These are phyloP conservation scores for Drepana falcataria DNA, from an alignment of 2,888 invertebrate species.

Conservation along the genomic window DNA sequence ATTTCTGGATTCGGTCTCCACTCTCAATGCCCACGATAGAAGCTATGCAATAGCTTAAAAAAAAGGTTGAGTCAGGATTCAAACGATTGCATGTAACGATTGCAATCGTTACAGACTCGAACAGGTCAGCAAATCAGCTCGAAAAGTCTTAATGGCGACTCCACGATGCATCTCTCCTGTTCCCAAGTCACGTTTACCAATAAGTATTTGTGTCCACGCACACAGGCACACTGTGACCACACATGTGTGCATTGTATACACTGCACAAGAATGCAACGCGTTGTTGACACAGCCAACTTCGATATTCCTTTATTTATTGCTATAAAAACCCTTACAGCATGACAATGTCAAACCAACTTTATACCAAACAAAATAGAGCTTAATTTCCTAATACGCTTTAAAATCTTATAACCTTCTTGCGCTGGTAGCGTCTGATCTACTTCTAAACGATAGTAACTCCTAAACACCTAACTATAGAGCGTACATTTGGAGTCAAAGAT, in stretches of 20 bases:
- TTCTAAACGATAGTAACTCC: slow-evolving; percentile 28
- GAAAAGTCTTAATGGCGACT: slow-evolving; percentile 7
- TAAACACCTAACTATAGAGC: slow-evolving; percentile 24
- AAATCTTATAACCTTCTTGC: slow-evolving; percentile 33
- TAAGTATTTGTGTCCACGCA: slow-evolving; percentile 70
- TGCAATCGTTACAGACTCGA: too few relatives aligned
- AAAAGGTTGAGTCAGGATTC: too few relatives aligned
- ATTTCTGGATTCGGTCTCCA: too few relatives aligned
- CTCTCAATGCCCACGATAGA: too few relatives aligned
- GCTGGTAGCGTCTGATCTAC: slow-evolving; percentile 11
- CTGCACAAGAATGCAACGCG: slow-evolving; percentile 77
- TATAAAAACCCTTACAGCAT: slow-evolving; percentile 64
- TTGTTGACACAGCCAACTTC: slow-evolving; percentile 78
- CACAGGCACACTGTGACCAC: slow-evolving; percentile 33
- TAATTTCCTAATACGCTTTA: slow-evolving; percentile 11
- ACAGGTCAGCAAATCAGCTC: too few relatives aligned
- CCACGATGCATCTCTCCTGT: slow-evolving; percentile 37
- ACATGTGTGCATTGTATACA: slow-evolving; percentile 57
- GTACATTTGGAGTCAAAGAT: slow-evolving; percentile 18
- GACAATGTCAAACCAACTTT: slow-evolving; percentile 22
- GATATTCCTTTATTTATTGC: slow-evolving; percentile 79
- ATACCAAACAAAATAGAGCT: neutral
- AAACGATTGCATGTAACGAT: too few relatives aligned
- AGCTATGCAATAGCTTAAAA: too few relatives aligned
- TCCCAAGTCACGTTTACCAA: slow-evolving; percentile 72